Evolutionary conservation across 1,140 invertebrate genomes (phyloP).

Genomic region (Micrasema minimum): DNA sequence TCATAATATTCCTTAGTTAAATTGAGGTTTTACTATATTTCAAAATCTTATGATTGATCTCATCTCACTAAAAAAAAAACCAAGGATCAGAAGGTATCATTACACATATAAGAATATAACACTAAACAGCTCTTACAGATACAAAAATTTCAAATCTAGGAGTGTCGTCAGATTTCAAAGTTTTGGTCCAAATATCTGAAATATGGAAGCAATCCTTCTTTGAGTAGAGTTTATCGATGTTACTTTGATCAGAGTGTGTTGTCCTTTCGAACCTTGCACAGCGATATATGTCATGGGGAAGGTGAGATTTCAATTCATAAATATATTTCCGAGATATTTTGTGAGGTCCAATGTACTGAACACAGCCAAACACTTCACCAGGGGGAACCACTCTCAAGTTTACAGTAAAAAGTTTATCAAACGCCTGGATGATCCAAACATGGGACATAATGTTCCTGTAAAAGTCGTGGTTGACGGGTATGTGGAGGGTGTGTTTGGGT

Average conservation of each 20-base stretch:
- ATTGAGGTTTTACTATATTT: no score
- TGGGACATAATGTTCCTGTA: slow-evolving; percentile 31
- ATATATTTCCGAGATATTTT: slow-evolving; percentile 38
- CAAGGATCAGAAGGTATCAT: no score
- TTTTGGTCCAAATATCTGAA: slow-evolving; percentile 42
- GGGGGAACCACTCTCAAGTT: slow-evolving; percentile 31
- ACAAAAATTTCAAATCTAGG: slow-evolving; percentile 39
- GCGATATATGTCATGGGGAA: slow-evolving; percentile 30
- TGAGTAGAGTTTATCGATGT: slow-evolving; percentile 35
- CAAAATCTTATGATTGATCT: no score
- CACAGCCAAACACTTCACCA: slow-evolving; percentile 39
- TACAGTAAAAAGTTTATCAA: slow-evolving; percentile 32
- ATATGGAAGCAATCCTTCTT: slow-evolving; percentile 38
- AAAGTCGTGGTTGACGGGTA: slow-evolving; percentile 34
- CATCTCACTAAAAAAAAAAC: no score
- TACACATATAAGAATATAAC: no score
- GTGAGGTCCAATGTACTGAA: slow-evolving; percentile 41
- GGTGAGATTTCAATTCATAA: slow-evolving; percentile 36
- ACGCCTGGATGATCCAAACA: slow-evolving; percentile 36
- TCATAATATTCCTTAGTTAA: no score
- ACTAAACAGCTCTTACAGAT: slow-evolving; percentile 9
- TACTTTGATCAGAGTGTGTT: slow-evolving; percentile 39
- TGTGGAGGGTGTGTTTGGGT: slow-evolving; percentile 24
- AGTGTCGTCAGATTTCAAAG: slow-evolving; percentile 31
- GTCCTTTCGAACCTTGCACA: slow-evolving; percentile 38